These are phyloP conservation scores for Scylla paramamosain DNA, from an alignment of 1,140 invertebrate species.

Conservation along the genomic window DNA sequence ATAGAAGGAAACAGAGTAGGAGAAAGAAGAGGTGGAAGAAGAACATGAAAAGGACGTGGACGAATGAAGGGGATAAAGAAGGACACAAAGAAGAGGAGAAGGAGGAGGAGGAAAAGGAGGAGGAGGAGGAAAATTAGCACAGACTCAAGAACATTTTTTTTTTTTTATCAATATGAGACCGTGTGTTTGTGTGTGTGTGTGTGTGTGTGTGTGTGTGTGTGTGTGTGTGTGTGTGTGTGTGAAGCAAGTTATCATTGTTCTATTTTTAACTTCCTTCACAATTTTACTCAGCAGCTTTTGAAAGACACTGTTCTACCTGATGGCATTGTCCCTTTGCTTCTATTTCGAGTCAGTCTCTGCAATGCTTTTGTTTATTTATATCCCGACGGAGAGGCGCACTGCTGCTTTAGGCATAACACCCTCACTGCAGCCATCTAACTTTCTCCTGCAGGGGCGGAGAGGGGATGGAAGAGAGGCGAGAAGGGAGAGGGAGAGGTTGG, in stretches of 20 bases:
- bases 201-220: background rate
- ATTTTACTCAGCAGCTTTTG: no score
- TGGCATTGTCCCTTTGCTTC: background rate
- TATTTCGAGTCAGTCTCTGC: background rate
- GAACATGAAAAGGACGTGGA: no score
- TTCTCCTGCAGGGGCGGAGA: background rate
- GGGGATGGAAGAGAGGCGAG: background rate
- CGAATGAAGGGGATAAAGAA: no score
- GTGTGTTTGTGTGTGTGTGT: conserved; percentile 82
- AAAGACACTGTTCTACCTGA: no score
- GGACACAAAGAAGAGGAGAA: no score
- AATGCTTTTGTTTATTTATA: background rate
- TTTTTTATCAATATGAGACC: background rate
- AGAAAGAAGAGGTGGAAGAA: no score
- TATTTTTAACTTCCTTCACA: no score
- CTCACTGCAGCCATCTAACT: background rate
- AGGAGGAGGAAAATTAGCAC: background rate
- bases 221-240: background rate
- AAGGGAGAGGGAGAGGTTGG: background rate
- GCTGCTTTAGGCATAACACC: background rate
- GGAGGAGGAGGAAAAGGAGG: no score
- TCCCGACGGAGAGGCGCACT: background rate
- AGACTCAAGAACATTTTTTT: no score
- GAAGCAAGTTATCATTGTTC: no score
- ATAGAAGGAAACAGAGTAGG: no score